These are phyloP conservation scores for Melinaea marsaeus DNA, from an alignment of 2,888 invertebrate species.

Conservation along the genomic window DNA sequence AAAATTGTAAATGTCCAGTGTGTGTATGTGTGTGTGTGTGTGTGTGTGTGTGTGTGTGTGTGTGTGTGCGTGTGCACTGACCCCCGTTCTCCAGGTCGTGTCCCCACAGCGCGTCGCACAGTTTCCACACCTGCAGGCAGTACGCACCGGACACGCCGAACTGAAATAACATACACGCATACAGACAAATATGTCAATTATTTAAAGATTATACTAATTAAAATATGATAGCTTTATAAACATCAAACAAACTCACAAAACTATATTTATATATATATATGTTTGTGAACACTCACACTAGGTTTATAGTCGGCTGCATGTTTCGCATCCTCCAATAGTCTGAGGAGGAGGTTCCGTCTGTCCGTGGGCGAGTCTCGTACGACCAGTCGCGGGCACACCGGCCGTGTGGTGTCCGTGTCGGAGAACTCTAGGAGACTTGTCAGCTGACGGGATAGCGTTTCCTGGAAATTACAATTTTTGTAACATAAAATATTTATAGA, in stretches of 20 bases:
- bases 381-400: constrained; percentile 59
- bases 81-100: constrained; percentile 80
- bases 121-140: constrained; percentile 81
- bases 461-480: constrained; percentile 39
- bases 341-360: constrained; percentile 68
- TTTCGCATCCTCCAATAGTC: constrained; percentile 61
- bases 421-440: constrained; percentile 80
- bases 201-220: too few species aligned
- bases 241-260: background rate
- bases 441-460: constrained; percentile 80
- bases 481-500: too few species aligned
- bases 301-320: constrained; percentile 22
- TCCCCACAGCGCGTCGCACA: constrained; percentile 92
- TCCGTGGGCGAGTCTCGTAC: constrained; percentile 46
- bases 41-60: background rate
- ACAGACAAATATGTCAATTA: too few species aligned
- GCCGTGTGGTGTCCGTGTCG: constrained; percentile 44
- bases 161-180: constrained; percentile 15
- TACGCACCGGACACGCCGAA: constrained; percentile 62
- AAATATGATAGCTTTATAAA: background rate
- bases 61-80: constrained; percentile 33
- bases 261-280: too few species aligned
- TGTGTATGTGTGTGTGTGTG: background rate
- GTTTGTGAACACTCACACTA: constrained; percentile 13
- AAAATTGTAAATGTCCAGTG: background rate